Evolutionary conservation across 2,888 invertebrate genomes (phyloP), one percentile per base, ranked within the genome.

Genomic region (Luperina testacea): DNA sequence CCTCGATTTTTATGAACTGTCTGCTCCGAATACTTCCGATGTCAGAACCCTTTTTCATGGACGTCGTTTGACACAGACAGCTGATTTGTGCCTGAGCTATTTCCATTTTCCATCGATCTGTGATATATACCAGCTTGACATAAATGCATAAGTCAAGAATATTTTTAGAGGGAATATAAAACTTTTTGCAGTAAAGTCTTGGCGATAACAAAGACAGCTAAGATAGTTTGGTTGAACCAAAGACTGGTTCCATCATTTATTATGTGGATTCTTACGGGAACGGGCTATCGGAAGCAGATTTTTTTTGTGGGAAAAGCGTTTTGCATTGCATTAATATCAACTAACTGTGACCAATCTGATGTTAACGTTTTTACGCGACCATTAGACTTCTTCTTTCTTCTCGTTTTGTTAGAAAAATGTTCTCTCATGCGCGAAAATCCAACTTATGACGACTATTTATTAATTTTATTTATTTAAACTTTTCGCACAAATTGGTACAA

Each of bases 11-110:
- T 88, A 83, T 89, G 85, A 83, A 77, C 75, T 81, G 73, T 85
- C 87, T 74, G 61, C 77, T 72, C 71, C 77, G n/a, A 77, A 75
- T 38, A 75, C 59, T 75, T 77, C 77, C 59, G 77, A 81, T 75
- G 79, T 87, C 83, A 83, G 71, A 87, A 85, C 85, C 77, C 85
- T 87, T 89, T 89, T 87, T 89, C 85, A 78, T 73, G 69, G 87
- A 72, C 80, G 75, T 75, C 77, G 78, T 83, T 85, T 63, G 61
- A 82, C 74, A 71, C 74, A 87, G 87, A 83, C 87, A 87, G 76
- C 84, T 87, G 84, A 84, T 69, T 61, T 80, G 64, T 80, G 80
- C 71, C 68, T 48, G 38, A 72, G 76, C 64, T 76, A 84, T 84
- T 80, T 76, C 72, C 80, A 69, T 80, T 63, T 69, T 42, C 65